phyloP scores from a whole-genome alignment of 2,113 vertebrate species.

The Oceanodroma tethys region DNA sequence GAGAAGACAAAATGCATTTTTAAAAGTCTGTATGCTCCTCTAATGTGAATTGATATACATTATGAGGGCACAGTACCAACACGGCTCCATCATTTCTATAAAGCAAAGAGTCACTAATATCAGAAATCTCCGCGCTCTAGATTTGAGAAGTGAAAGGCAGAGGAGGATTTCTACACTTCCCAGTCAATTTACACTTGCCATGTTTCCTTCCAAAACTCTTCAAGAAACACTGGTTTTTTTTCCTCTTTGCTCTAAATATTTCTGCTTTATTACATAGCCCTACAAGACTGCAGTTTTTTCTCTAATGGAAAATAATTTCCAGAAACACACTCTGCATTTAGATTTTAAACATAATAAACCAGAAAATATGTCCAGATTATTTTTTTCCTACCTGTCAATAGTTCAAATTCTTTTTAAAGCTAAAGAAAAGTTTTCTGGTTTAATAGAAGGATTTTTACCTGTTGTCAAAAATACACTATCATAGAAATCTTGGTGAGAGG shows the following conservation, averaged over 20 bases:
- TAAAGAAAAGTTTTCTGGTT: background rate
- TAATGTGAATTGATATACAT: background rate
- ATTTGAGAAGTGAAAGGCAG: background rate
- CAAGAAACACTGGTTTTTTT: background rate
- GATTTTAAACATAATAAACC: background rate
- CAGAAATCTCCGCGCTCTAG: background rate
- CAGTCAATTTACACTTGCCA: background rate
- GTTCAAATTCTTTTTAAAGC: background rate
- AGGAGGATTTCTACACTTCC: background rate
- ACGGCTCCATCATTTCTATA: background rate
- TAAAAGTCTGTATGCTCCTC: background rate
- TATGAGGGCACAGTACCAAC: background rate
- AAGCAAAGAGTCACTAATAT: background rate
- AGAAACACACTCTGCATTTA: background rate
- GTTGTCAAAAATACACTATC: background rate
- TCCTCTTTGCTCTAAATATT: background rate
- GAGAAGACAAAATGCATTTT: background rate
- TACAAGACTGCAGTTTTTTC: background rate
- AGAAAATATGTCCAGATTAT: background rate
- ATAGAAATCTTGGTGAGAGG: background rate
- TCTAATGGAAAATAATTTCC: background rate
- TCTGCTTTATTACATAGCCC: background rate
- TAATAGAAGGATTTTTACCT: background rate
- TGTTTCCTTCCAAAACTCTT: background rate
- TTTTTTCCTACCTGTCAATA: background rate